Percentiles rank a stretch among this genome's conserved stretches.
Evolutionary conservation across 53 echinoderm and acorn worm species (phyloP).

Genomic region (Astropecten irregularis): DNA sequence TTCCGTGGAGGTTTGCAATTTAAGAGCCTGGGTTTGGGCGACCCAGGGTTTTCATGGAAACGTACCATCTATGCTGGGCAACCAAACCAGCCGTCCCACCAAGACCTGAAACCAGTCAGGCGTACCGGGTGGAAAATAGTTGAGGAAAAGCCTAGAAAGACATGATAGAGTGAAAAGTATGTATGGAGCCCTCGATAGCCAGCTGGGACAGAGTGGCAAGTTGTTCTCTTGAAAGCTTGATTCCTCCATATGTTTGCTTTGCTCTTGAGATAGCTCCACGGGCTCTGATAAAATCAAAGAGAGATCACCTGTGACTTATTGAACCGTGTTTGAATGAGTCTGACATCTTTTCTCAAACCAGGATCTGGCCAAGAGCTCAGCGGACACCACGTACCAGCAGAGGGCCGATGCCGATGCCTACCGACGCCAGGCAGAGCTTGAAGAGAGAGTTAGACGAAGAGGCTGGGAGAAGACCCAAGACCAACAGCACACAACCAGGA

Average conservation of each 20-base stretch:
- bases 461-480: slow-evolving; percentile 66
- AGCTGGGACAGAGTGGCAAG: not conserved
- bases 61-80: no score
- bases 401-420: slow-evolving; percentile 68
- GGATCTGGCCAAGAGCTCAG: slow-evolving; percentile 74
- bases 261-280: no score
- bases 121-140: not conserved
- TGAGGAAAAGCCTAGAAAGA: no score
- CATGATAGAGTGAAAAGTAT: no score
- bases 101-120: not conserved
- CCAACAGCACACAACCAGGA: slow-evolving; percentile 68
- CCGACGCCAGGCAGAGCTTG: slow-evolving; percentile 81
- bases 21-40: not conserved
- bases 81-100: not conserved
- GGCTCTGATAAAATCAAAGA: no score
- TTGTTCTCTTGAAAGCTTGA: not conserved
- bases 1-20: not conserved
- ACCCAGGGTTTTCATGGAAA: no score
- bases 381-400: slow-evolving; percentile 64
- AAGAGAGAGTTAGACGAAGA: slow-evolving; percentile 65
- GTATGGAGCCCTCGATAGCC: slow-evolving; percentile 21
- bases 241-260: no score
- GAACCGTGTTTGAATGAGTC: no score
- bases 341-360: no score
- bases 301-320: no score